Evolutionary conservation across 2,113 vertebrate species (phyloP).

Genomic region (Merops nubicus): DNA sequence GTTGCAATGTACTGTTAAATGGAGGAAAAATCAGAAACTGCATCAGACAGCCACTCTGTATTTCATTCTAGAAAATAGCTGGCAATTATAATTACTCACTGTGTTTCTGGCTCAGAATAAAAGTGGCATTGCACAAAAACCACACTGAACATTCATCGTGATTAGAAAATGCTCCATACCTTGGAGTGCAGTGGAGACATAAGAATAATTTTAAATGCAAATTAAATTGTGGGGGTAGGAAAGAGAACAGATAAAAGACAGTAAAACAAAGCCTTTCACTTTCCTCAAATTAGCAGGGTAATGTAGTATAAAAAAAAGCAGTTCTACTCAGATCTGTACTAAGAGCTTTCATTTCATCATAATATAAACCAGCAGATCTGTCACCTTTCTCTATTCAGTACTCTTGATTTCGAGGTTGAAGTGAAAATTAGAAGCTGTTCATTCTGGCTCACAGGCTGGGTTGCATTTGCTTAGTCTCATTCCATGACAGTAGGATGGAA

Average conservation of each 20-base stretch:
- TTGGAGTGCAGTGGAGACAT: slow-evolving; percentile 74
- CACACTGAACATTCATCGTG: slow-evolving; percentile 65
- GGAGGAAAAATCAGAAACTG: slow-evolving; percentile 52
- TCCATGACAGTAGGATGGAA: slow-evolving; percentile 48
- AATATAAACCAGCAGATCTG: slow-evolving; percentile 75
- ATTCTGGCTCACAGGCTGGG: slow-evolving; percentile 64
- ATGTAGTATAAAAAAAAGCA: slow-evolving; percentile 75
- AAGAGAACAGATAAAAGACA: slow-evolving; percentile 81
- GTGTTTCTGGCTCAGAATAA: slow-evolving; percentile 77
- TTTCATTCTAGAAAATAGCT: slow-evolving; percentile 72
- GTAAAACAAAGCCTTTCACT: slow-evolving; percentile 81
- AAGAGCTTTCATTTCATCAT: slow-evolving; percentile 77
- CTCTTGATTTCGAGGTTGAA: slow-evolving; percentile 75
- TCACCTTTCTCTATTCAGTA: slow-evolving; percentile 72
- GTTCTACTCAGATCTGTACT: slow-evolving; percentile 69
- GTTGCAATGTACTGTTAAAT: slow-evolving; percentile 37
- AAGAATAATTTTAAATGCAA: slow-evolving; percentile 85
- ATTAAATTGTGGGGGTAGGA: slow-evolving; percentile 83
- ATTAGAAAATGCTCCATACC: slow-evolving; percentile 80
- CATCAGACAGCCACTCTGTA: slow-evolving; percentile 38
- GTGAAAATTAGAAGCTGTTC: slow-evolving; percentile 79
- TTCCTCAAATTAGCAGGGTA: slow-evolving; percentile 81
- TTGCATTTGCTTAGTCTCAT: slow-evolving; percentile 59
- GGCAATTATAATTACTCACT: slow-evolving; percentile 76
- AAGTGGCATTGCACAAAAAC: slow-evolving; percentile 70